These are phyloP conservation scores for Hypotaenidia philippensis DNA, from an alignment of 2,797 vertebrate species.

Conservation along the genomic window DNA sequence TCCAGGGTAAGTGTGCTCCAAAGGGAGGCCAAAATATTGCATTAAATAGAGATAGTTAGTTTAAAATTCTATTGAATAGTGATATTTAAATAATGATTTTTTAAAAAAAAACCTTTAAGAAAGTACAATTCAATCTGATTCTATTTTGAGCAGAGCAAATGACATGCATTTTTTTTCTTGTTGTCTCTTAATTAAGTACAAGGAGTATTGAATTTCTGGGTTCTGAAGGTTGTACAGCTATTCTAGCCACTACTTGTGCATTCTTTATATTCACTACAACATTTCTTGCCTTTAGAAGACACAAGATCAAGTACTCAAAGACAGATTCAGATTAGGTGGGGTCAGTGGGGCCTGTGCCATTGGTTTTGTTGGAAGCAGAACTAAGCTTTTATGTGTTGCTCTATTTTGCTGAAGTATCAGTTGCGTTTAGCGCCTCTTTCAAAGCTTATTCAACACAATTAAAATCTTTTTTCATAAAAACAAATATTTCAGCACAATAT, in stretches of 20 bases:
- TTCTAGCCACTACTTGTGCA: neutral
- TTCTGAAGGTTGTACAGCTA: neutral
- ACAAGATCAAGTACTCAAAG: neutral
- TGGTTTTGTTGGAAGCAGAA: neutral
- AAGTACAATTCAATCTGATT: neutral
- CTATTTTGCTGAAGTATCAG: neutral
- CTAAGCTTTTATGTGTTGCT: neutral
- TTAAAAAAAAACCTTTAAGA: neutral
- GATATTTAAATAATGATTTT: neutral
- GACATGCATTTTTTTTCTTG: neutral
- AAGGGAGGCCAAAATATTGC: neutral
- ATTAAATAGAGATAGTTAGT: neutral
- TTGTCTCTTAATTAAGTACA: neutral
- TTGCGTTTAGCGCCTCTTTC: neutral
- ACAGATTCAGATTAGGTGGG: neutral
- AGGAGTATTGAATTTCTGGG: neutral
- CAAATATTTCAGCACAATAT: accelerated
- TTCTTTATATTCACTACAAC: neutral
- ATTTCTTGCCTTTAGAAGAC: neutral
- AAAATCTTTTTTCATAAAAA: neutral
- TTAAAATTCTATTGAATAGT: neutral
- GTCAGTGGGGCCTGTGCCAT: neutral
- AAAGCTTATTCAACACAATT: neutral
- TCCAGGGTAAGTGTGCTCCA: neutral
- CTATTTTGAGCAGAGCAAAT: neutral